Conservation (phyloP, 2,797 vertebrate genomes). For the Siniperca obscura region DNA sequence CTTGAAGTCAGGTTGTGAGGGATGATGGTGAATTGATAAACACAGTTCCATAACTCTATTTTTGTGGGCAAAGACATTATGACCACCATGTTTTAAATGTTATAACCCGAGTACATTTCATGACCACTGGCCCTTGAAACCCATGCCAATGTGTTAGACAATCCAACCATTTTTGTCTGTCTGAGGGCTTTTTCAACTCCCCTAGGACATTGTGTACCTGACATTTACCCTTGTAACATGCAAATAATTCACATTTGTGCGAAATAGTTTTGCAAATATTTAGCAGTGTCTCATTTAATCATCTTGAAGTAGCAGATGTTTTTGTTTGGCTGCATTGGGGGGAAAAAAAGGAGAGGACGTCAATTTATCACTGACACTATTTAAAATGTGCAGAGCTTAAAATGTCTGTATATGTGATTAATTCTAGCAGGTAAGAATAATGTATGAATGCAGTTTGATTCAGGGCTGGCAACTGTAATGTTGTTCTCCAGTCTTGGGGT, state of each 20-base stretch:
- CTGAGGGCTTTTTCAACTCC: neutral
- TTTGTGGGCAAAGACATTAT: neutral
- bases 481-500: constrained; percentile 29
- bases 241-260: neutral
- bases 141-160: neutral
- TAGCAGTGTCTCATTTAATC: neutral
- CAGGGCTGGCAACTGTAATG: neutral
- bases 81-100: constrained; percentile 18
- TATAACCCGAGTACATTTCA: neutral
- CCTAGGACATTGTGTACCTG: neutral
- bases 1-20: constrained; percentile 20
- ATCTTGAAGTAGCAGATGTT: constrained; percentile 2
- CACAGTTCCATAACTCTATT: constrained; percentile 11
- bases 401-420: neutral
- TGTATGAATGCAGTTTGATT: neutral
- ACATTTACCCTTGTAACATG: neutral
- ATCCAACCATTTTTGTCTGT: neutral
- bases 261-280: neutral
- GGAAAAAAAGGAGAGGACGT: too few relatives aligned
- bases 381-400: neutral
- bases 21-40: constrained; percentile 27
- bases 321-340: neutral
- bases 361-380: neutral
- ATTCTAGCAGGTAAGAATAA: neutral
- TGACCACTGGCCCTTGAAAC: constrained; percentile 18